Evolutionary conservation across 2,113 vertebrate species (phyloP).

Genomic region (Plotosus lineatus): DNA sequence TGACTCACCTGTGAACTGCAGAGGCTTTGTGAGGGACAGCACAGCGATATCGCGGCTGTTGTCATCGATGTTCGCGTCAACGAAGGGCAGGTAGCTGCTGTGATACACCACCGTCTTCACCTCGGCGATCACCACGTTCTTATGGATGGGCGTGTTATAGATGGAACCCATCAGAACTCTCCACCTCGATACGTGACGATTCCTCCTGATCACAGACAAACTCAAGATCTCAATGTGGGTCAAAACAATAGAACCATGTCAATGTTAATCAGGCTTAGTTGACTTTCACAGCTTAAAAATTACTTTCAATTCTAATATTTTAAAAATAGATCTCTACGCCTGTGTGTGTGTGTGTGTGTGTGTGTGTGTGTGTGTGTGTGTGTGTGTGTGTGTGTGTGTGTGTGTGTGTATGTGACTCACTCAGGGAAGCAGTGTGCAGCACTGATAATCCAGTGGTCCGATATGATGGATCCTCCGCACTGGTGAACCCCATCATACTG

Average conservation of each 20-base stretch:
- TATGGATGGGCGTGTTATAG: slow-evolving; percentile 74
- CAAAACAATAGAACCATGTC: not conserved
- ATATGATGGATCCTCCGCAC: slow-evolving; percentile 86
- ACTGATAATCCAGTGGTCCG: slow-evolving; percentile 84
- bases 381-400: slow-evolving; percentile 14
- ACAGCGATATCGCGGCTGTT: slow-evolving; percentile 89
- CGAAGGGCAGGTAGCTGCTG: slow-evolving; percentile 84
- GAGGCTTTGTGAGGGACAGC: slow-evolving; percentile 74
- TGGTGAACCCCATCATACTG: slow-evolving; percentile 83
- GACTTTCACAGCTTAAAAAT: not conserved
- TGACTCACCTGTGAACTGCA: slow-evolving; percentile 80
- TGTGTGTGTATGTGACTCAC: slow-evolving; percentile 66
- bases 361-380: not conserved
- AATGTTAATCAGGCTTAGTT: not conserved
- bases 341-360: too few relatives aligned
- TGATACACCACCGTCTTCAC: slow-evolving; percentile 85
- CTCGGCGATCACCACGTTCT: slow-evolving; percentile 71
- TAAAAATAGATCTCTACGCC: too few relatives aligned
- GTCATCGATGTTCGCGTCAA: slow-evolving; percentile 83
- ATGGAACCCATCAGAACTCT: slow-evolving; percentile 81
- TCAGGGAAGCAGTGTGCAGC: slow-evolving; percentile 89
- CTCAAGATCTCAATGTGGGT: not conserved
- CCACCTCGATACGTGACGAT: slow-evolving; percentile 79
- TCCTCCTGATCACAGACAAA: slow-evolving; percentile 68
- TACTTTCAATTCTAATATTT: too few relatives aligned